Conservation (phyloP, 2,888 invertebrate genomes). For the Brachyptera risi region DNA sequence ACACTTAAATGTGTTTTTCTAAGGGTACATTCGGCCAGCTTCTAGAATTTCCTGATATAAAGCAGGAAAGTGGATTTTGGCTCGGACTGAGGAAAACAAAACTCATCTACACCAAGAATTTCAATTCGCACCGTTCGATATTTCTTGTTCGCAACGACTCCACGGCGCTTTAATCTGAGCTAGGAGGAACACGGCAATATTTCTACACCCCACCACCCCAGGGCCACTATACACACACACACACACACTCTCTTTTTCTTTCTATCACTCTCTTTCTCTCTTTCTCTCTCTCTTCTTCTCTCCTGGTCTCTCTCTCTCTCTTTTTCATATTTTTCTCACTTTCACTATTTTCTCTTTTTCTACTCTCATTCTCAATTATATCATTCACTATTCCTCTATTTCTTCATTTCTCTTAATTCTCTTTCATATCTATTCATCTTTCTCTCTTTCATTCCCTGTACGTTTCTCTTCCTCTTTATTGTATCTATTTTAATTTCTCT, state of each 20-base stretch:
- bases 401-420: not conserved
- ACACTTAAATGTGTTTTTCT: slow-evolving; percentile 19
- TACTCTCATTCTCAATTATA: too few species aligned
- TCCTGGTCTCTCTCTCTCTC: not conserved
- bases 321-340: too few species aligned
- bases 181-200: slow-evolving; percentile 3
- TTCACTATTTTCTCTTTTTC: too few species aligned
- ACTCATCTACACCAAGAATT: slow-evolving; percentile 29
- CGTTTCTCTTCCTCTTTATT: too few species aligned
- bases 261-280: too few species aligned
- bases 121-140: slow-evolving; percentile 27
- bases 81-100: slow-evolving; percentile 20
- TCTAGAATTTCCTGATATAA: slow-evolving; percentile 3
- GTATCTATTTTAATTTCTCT: too few species aligned
- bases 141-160: slow-evolving; percentile 23
- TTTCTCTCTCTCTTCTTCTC: not conserved
- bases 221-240: not conserved
- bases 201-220: slow-evolving; percentile 1
- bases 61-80: not conserved
- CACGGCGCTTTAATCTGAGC: slow-evolving; percentile 20
- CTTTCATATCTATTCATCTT: too few species aligned
- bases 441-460: too few species aligned
- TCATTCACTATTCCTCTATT: too few species aligned
- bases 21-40: slow-evolving; percentile 8
- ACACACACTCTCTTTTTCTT: not conserved